Evolutionary conservation across 2,797 vertebrate genomes (phyloP), one percentile per base, ranked within the genome.

Genomic region (Phrynocephalus forsythii): DNA sequence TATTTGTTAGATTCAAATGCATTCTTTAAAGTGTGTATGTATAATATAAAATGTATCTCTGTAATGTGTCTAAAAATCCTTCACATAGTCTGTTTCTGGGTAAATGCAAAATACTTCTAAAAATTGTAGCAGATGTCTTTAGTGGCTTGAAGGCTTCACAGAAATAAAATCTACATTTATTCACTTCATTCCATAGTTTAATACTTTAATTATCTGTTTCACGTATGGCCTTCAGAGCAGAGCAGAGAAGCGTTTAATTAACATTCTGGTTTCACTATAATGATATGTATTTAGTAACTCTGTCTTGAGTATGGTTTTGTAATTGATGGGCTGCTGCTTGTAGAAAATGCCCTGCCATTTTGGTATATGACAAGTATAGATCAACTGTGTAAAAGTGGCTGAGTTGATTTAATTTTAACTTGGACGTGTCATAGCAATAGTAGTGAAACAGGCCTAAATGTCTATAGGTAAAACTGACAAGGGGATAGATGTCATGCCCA

Each of bases 161-260:
- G 81, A 86, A 86, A 79, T 82, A 75, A 44, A 79, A 89, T 1
- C 30, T 69, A 15, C 0, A 0, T 85, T 86, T 73, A 44, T 88
- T 92, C 79, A 38, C 87, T 86, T 83, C 86, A 85, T 44, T 79
- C 18, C 8, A 77, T 91, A 86, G 52, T 0, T 0, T 86, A 87
- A 84, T 91, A 86, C 68, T 0, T 0, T 85, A 87, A 79, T 90
- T 90, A 83, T 60, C 44, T 56, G 20, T 8, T 88, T 90, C 78
- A 0, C 1, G 50, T 15, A 22, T 89, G 38, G 72, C 5, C 2
- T n/a, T 84, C 86, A 77, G 79, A 90, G 76, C 48, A 52, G 63
- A 75, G 16, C 24, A 60, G 16, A 0, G 5, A 76, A 68, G 50
- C 13, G 38, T 67, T 38, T 76, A 89, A 85, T 82, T 78, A 82